Evolutionary conservation across 2,113 vertebrate species (phyloP).

Genomic region (Sphaerodactylus townsendi): DNA sequence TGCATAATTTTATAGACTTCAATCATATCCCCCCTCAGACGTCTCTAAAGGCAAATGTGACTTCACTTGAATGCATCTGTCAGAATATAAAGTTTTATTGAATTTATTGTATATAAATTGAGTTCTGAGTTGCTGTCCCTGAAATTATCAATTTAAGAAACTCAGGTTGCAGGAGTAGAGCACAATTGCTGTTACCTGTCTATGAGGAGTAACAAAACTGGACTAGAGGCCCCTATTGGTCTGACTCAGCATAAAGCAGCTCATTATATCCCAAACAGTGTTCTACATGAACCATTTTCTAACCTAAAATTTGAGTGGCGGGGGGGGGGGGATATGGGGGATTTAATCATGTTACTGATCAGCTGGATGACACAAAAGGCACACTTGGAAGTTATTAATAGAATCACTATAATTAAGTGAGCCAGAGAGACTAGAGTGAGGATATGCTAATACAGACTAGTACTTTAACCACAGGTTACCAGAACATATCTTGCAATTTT

Average conservation of each 20-base stretch:
- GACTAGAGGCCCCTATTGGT: neutral
- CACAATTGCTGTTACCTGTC: neutral
- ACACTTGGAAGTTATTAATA: neutral
- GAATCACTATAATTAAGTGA: neutral
- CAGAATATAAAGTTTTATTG: too few relatives aligned
- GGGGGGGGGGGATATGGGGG: neutral
- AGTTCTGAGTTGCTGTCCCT: neutral
- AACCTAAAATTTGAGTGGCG: neutral
- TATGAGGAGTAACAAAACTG: neutral
- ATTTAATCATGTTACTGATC: neutral
- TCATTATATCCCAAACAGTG: neutral
- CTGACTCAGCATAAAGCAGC: neutral
- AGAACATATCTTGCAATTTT: neutral
- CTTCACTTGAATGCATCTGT: too few relatives aligned
- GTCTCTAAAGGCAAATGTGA: too few relatives aligned
- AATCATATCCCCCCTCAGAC: too few relatives aligned
- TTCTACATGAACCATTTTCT: neutral
- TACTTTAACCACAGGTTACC: neutral
- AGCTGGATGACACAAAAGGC: neutral
- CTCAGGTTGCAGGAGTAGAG: neutral
- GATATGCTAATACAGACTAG: neutral
- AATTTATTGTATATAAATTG: neutral
- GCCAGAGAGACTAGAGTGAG: neutral
- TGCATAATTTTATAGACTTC: too few relatives aligned
- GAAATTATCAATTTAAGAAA: neutral